A percentile compares a stretch with the other conserved stretches of the same genome.
phyloP scores from a whole-genome alignment of 2,888 invertebrate species.

The Ectemnius cavifrons region DNA sequence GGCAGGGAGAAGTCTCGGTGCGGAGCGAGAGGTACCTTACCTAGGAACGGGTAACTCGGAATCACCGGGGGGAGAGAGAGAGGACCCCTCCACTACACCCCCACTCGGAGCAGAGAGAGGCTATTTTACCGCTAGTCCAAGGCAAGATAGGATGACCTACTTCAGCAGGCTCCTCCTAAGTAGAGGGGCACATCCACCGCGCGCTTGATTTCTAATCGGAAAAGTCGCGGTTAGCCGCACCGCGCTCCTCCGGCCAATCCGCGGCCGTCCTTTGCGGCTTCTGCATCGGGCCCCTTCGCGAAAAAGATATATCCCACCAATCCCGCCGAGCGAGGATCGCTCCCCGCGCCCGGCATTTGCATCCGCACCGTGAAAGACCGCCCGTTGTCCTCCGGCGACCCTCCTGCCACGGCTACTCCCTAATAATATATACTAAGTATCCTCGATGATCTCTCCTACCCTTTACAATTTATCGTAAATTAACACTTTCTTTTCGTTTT shows the following conservation, averaged over 20 bases:
- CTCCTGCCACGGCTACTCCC: neutral
- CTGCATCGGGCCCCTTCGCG: conserved; percentile 54
- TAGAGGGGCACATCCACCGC: conserved; percentile 73
- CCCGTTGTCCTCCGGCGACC: conserved; percentile 31
- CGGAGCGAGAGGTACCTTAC: conserved; percentile 24
- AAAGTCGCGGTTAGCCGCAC: conserved; percentile 68
- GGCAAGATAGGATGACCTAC: conserved; percentile 77
- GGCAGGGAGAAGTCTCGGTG: conserved; percentile 22
- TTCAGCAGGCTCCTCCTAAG: conserved; percentile 76
- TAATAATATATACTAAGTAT: no score
- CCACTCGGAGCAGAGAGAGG: conserved; percentile 67
- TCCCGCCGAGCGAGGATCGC: conserved; percentile 47
- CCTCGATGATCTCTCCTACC: no score
- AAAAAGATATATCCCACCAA: conserved; percentile 57
- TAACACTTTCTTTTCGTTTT: no score
- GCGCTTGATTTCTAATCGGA: conserved; percentile 74
- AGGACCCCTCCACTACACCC: conserved; percentile 61
- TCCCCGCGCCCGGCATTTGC: conserved; percentile 53
- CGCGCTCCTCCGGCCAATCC: conserved; percentile 62
- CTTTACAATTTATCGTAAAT: no score
- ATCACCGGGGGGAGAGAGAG: conserved; percentile 42
- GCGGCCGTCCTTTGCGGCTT: conserved; percentile 51
- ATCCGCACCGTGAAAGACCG: conserved; percentile 41
- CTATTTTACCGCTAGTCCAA: conserved; percentile 68
- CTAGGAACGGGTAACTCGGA: conserved; percentile 1